Conservation (phyloP, 2,888 invertebrate species). For the Pseudanteris insignis region DNA sequence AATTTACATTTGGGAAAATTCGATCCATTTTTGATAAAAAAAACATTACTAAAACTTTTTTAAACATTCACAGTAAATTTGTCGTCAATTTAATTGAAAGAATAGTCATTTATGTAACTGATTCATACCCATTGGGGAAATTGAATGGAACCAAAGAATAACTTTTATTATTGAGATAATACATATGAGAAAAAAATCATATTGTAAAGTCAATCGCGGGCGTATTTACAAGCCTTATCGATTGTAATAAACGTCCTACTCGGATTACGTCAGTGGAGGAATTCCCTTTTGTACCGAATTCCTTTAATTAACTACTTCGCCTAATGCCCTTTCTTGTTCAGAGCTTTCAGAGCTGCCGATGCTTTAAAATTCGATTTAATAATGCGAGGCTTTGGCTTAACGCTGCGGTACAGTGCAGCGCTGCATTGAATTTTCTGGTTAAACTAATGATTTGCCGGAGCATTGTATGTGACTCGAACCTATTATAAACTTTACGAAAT, state of each 20-base stretch:
- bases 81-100: too few relatives aligned
- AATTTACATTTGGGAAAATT: too few relatives aligned
- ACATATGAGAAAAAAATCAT: too few relatives aligned
- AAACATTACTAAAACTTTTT: too few relatives aligned
- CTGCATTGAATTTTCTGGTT: constrained; percentile 32
- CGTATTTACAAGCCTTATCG: constrained; percentile 6
- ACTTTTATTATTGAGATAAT: too few relatives aligned
- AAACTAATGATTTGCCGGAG: constrained; percentile 25
- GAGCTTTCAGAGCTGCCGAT: constrained; percentile 39
- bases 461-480: constrained; percentile 30
- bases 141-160: too few relatives aligned
- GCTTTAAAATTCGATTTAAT: constrained; percentile 39
- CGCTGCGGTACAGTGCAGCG: constrained; percentile 33
- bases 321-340: constrained; percentile 40
- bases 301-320: constrained; percentile 30
- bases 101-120: too few relatives aligned
- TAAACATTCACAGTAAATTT: too few relatives aligned
- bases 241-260: constrained; percentile 21
- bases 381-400: constrained; percentile 43
- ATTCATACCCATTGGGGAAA: too few relatives aligned
- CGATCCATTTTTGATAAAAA: too few relatives aligned
- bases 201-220: constrained; percentile 12
- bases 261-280: constrained; percentile 39
- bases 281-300: constrained; percentile 27
- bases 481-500: constrained; percentile 30